Percentiles rank a stretch among this genome's conserved stretches.
phyloP scores from a whole-genome alignment of 2,888 invertebrate species.

The Caenorhabditis virilis region DNA sequence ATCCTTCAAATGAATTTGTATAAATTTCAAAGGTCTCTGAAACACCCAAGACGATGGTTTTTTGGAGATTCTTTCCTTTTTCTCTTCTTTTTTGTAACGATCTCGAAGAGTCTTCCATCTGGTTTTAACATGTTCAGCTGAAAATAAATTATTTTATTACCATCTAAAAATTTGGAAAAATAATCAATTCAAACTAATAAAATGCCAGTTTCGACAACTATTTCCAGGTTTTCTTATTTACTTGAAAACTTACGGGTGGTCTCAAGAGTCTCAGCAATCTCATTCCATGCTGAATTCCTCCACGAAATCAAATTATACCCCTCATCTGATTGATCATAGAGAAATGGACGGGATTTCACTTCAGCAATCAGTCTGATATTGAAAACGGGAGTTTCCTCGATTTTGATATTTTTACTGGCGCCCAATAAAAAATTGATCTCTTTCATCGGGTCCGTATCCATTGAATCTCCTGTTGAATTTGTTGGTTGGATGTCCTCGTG shows the following conservation, averaged over 20 bases:
- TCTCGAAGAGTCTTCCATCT: conserved; percentile 64
- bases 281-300: conserved; percentile 45
- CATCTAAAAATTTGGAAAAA: no score
- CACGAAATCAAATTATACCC: conserved; percentile 42
- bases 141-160: neutral
- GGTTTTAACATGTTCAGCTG: conserved; percentile 57
- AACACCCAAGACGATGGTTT: conserved; percentile 46
- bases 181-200: no score
- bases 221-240: neutral
- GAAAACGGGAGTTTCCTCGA: conserved; percentile 44
- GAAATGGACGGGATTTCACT: conserved; percentile 38
- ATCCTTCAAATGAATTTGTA: conserved; percentile 45
- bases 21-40: conserved; percentile 42
- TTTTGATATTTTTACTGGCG: conserved; percentile 25
- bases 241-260: conserved; percentile 22
- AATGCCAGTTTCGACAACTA: no score
- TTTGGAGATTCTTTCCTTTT: conserved; percentile 41
- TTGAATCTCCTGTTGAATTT: conserved; percentile 12
- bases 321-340: conserved; percentile 47
- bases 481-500: neutral
- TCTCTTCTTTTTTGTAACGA: conserved; percentile 60
- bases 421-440: conserved; percentile 37
- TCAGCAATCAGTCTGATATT: conserved; percentile 48
- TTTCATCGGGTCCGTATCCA: conserved; percentile 35
- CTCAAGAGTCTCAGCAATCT: conserved; percentile 37